A percentile compares a stretch with the other conserved stretches of the same genome.
These are phyloP conservation scores for Linnaemya tessellans DNA, from an alignment of 2,888 invertebrate genomes.

Conservation along the genomic window DNA sequence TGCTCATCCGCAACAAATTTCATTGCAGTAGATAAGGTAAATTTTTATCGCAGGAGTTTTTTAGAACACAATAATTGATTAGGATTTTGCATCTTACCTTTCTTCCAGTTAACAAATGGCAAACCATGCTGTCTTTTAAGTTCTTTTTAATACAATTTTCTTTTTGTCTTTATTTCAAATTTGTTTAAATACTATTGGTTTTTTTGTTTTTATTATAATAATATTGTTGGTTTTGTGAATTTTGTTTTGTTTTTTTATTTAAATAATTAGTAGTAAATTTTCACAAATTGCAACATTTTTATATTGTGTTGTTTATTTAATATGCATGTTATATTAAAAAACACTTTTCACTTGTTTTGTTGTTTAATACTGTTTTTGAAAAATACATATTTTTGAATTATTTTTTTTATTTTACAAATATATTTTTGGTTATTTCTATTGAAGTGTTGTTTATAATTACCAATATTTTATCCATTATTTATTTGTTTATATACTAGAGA, in stretches of 20 bases:
- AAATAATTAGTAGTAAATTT: slow-evolving; percentile 60
- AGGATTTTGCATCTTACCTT: slow-evolving; percentile 49
- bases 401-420: slow-evolving; percentile 52
- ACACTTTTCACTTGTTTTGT: slow-evolving; percentile 52
- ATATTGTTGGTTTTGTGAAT: slow-evolving; percentile 43
- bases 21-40: too few species aligned
- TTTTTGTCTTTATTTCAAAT: slow-evolving; percentile 70
- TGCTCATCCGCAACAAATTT: too few species aligned
- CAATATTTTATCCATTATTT: slow-evolving; percentile 34
- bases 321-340: slow-evolving; percentile 42
- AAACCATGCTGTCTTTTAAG: slow-evolving; percentile 40
- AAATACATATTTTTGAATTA: slow-evolving; percentile 46
- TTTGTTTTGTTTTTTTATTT: slow-evolving; percentile 36
- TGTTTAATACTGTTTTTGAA: slow-evolving; percentile 54
- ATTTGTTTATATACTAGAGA: slow-evolving; percentile 44
- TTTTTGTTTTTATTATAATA: slow-evolving; percentile 62
- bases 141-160: slow-evolving; percentile 72
- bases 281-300: slow-evolving; percentile 67
- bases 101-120: slow-evolving; percentile 44
- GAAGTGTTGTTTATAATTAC: slow-evolving; percentile 71
- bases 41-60: too few species aligned
- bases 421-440: slow-evolving; percentile 42
- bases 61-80: too few species aligned
- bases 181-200: slow-evolving; percentile 71
- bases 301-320: slow-evolving; percentile 52